Evolutionary conservation across 2,113 vertebrate species (phyloP), one percentile per base, ranked within the genome.

Genomic region (Elephas maximus): DNA sequence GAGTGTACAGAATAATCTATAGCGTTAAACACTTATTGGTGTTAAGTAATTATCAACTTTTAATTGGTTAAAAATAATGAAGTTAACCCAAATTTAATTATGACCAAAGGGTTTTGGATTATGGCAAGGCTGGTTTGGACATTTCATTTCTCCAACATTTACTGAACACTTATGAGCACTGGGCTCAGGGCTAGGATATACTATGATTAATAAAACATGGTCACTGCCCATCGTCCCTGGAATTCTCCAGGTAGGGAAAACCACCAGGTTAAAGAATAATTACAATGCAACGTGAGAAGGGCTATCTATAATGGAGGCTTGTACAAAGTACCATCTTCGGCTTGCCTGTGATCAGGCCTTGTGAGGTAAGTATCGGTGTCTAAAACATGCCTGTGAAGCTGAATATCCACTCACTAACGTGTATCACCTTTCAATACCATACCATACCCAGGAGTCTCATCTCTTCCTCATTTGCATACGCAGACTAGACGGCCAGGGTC

Each of bases 341-440:
- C 77, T 92, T 78, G 80, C 93, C 57, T 51, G 28, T 87, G 90
- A 91, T 96, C 89, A 77, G 76, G 86, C 74, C 95, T 94, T 62
- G 24, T n/a, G 51, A 97, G 97, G 96, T 96, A 89, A 96, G 63
- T 30, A 97, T 97, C 96, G 48, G 95, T 78, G 95, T 96, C 92
- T 88, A 78, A 91, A 96, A 96, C 97, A 95, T 60, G 96, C 60
- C 94, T 92, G 62, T 2, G 15, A 93, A 79, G 78, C 65, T 69
- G 77, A 90, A 73, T 30, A 88, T 73, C 79, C 71, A 77, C 93
- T 93, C 74, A 67, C 67, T 63, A 80, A 63, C 62, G 15, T 6
- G 57, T 71, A 95, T 96, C 88, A 53, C 80, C 41, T 97, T 97
- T 96, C 93, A 33, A 17, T 8, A 76, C 44, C n/a, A 45, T 14